These are phyloP conservation scores for Podargus strigoides DNA, from an alignment of 2,797 vertebrate genomes.

Conservation along the genomic window DNA sequence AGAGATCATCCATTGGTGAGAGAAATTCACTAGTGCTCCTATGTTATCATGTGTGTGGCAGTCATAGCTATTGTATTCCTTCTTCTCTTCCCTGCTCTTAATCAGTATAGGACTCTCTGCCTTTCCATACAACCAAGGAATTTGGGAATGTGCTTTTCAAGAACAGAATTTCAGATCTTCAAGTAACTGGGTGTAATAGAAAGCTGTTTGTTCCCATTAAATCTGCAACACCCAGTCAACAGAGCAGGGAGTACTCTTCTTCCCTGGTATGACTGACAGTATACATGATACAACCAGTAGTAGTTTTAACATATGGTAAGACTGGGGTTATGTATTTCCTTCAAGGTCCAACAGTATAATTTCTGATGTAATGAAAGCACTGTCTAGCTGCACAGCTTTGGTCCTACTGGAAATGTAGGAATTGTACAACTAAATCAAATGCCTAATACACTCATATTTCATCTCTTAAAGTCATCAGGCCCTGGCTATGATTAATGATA, in stretches of 20 bases:
- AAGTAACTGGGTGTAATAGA: not conserved
- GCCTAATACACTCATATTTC: rapidly evolving
- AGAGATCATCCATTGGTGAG: not conserved
- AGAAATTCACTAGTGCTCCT: not conserved
- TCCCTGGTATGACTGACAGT: not conserved
- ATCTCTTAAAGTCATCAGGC: not conserved
- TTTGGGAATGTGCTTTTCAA: not conserved
- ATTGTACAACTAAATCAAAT: not conserved
- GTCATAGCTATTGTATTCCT: not conserved
- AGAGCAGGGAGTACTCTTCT: not conserved
- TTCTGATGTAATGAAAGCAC: not conserved
- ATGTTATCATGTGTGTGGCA: not conserved
- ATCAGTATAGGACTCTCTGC: not conserved
- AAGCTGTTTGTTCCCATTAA: not conserved
- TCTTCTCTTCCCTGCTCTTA: not conserved
- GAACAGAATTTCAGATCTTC: not conserved
- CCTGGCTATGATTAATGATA: not conserved
- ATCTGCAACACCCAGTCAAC: not conserved
- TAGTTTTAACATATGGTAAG: not conserved
- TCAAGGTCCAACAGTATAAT: not conserved
- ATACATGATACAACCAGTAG: not conserved
- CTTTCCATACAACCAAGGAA: not conserved
- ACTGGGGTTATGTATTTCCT: not conserved
- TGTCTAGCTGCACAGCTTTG: not conserved
- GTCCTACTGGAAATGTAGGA: not conserved